phyloP scores from a whole-genome alignment of 2,797 vertebrate species.

The Gobio occitaniae region DNA sequence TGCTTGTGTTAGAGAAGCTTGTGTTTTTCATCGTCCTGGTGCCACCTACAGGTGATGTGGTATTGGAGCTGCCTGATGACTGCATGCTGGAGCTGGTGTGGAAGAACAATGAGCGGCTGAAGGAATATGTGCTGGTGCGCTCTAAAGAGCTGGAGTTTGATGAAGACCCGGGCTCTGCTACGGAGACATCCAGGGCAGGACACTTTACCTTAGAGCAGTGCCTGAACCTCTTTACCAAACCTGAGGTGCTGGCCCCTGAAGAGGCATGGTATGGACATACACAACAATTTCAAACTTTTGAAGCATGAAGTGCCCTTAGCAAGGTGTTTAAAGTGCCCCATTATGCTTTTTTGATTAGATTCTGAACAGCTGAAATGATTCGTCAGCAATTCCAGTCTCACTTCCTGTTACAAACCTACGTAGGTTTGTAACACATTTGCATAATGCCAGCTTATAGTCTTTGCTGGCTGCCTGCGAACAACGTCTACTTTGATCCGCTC shows the following conservation, averaged over 20 bases:
- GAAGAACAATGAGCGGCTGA: constrained; percentile 96
- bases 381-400: not conserved
- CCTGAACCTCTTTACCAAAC: constrained; percentile 97
- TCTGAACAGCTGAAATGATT: not conserved
- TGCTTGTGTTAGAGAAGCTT: not conserved
- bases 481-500: not conserved
- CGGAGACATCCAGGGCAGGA: constrained; percentile 92
- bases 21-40: not conserved
- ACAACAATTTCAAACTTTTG: not conserved
- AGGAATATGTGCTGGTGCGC: constrained; percentile 95
- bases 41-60: constrained; percentile 80
- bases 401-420: not conserved
- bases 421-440: not conserved
- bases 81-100: constrained; percentile 91
- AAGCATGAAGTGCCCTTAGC: not conserved
- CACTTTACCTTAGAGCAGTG: constrained; percentile 99
- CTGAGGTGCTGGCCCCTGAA: constrained; percentile 96
- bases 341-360: not conserved
- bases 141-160: constrained; percentile 95
- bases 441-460: not conserved
- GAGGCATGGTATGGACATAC: constrained; percentile 90
- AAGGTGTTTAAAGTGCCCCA: not conserved
- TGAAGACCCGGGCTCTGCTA: constrained; percentile 92
- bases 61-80: constrained; percentile 87
- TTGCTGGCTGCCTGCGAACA: not conserved